phyloP scores from a whole-genome alignment of 2,113 vertebrate genomes.

The Oxyruncus cristatus region DNA sequence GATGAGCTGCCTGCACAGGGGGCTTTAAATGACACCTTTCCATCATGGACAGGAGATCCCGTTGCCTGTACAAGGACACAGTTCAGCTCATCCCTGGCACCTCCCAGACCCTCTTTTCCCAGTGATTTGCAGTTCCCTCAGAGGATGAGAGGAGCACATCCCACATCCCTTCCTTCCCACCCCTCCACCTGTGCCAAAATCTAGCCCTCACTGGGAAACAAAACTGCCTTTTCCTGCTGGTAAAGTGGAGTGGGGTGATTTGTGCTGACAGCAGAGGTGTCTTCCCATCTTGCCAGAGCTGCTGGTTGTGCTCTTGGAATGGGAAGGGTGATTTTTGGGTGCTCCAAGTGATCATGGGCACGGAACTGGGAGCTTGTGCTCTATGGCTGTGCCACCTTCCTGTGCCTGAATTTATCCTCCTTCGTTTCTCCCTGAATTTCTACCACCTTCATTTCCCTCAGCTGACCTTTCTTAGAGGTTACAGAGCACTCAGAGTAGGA shows the following conservation, averaged over 20 bases:
- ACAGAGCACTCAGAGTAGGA: neutral
- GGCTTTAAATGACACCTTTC: neutral
- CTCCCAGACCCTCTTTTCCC: neutral
- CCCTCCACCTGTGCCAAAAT: neutral
- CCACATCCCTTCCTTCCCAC: neutral
- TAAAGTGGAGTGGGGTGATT: neutral
- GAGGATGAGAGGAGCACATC: neutral
- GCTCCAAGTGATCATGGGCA: fast-evolving
- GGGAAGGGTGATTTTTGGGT: neutral
- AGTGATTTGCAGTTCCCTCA: fast-evolving
- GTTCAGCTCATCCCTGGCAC: neutral
- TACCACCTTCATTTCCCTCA: neutral
- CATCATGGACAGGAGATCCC: neutral
- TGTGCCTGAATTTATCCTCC: neutral
- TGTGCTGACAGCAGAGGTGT: neutral
- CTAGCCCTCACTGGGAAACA: neutral
- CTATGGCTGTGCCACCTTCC: neutral
- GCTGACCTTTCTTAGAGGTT: neutral
- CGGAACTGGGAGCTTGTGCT: neutral
- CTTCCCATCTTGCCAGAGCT: neutral
- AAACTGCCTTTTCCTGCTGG: neutral
- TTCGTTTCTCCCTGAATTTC: neutral
- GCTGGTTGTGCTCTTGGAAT: neutral
- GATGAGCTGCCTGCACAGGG: neutral
- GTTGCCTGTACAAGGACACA: neutral